Conservation (phyloP, 2,113 vertebrate genomes). For the Taurulus bubalis region DNA sequence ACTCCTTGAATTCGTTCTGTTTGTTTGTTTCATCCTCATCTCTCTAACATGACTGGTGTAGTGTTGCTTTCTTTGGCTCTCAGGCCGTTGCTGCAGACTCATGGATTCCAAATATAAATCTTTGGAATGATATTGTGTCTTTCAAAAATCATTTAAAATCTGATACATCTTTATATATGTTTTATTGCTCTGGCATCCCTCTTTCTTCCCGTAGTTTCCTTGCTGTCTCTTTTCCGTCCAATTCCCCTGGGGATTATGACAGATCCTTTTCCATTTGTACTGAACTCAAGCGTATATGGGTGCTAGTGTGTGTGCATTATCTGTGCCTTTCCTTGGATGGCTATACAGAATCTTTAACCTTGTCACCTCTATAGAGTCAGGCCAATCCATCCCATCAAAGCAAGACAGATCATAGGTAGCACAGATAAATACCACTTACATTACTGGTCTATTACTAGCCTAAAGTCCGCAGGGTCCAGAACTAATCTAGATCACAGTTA, state of each 20-base stretch:
- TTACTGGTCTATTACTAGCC: constrained; percentile 31
- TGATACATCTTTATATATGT: constrained; percentile 18
- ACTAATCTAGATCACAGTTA: constrained; percentile 28
- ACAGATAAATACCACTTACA: constrained; percentile 43
- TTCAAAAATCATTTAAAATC: constrained; percentile 46
- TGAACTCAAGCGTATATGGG: constrained; percentile 13
- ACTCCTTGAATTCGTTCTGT: neutral
- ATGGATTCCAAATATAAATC: constrained; percentile 9
- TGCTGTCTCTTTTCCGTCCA: constrained; percentile 41
- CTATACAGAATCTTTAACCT: constrained; percentile 55
- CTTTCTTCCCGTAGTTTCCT: constrained; percentile 20
- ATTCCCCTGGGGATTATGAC: constrained; percentile 50
- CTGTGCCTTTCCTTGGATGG: constrained; percentile 38
- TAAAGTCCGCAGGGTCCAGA: constrained; percentile 9
- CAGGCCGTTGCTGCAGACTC: neutral
- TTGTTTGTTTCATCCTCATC: neutral
- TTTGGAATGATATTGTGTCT: neutral
- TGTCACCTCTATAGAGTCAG: constrained; percentile 46
- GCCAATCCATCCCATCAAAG: constrained; percentile 49
- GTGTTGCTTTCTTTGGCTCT: neutral
- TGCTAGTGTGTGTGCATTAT: constrained; percentile 3
- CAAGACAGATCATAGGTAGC: constrained; percentile 23
- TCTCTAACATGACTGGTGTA: neutral
- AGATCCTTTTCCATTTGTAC: constrained; percentile 62
- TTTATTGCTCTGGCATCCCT: constrained; percentile 4